Conservation (phyloP, 2,888 invertebrate genomes). For the Blastobasis lacticolella region DNA sequence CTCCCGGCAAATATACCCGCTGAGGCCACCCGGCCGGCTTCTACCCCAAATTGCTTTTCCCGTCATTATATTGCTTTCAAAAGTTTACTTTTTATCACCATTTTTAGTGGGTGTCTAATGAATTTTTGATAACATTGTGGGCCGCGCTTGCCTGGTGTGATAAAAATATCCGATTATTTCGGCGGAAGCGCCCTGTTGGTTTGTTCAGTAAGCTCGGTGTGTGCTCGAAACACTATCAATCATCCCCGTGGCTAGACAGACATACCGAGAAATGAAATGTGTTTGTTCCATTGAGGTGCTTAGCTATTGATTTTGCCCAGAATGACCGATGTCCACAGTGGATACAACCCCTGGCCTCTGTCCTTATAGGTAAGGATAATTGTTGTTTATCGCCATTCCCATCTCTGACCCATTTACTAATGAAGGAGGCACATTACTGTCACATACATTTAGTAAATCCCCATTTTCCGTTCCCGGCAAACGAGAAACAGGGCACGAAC, state of each 20-base stretch:
- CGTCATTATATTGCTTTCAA: constrained; percentile 17
- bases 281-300: constrained; percentile 53
- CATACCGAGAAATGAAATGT: constrained; percentile 58
- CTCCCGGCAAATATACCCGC: constrained; percentile 16
- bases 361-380: neutral
- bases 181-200: constrained; percentile 31
- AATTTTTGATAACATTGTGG: constrained; percentile 34
- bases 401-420: constrained; percentile 3
- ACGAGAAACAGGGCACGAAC: neutral
- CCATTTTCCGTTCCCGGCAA: neutral
- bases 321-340: constrained; percentile 36
- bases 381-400: neutral
- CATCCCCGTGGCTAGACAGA: constrained; percentile 46
- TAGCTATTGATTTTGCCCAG: constrained; percentile 57
- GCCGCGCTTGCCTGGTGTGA: constrained; percentile 18
- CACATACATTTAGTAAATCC: neutral
- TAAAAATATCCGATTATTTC: constrained; percentile 42
- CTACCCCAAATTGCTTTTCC: constrained; percentile 15
- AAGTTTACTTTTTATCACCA: constrained; percentile 24
- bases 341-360: constrained; percentile 19
- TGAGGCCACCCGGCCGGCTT: constrained; percentile 4
- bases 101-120: constrained; percentile 31
- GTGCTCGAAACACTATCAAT: constrained; percentile 66
- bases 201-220: constrained; percentile 55
- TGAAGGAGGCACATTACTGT: neutral